A percentile compares a stretch with the other conserved stretches of the same genome.
phyloP scores from a whole-genome alignment of 2,797 vertebrate genomes.

The Lepilemur ruficaudatus region DNA sequence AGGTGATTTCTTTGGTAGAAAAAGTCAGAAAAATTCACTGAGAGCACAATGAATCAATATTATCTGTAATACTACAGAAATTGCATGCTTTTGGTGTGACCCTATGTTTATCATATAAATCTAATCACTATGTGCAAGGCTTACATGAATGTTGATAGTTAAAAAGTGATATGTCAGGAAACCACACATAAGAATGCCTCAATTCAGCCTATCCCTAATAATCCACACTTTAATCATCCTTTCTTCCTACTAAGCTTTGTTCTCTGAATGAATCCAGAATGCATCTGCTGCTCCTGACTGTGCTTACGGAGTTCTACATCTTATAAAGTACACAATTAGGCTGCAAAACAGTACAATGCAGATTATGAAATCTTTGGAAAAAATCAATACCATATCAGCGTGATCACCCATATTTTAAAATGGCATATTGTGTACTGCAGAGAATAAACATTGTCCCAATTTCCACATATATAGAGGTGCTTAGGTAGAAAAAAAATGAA shows the following conservation, averaged over 20 bases:
- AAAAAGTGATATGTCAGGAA: neutral
- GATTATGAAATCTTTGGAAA: constrained; percentile 32
- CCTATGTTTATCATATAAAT: neutral
- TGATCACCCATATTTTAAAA: neutral
- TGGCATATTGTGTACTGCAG: neutral
- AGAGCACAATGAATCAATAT: neutral
- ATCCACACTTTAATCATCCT: neutral
- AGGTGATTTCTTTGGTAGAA: neutral
- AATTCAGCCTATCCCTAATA: neutral
- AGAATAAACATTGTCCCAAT: neutral
- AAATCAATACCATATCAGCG: neutral
- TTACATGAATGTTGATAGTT: rapidly evolving
- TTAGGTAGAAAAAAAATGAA: neutral
- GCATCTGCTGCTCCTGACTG: neutral
- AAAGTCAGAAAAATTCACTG: neutral
- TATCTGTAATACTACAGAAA: neutral
- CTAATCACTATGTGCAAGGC: neutral
- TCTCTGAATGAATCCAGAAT: neutral
- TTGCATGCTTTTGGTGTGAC: rapidly evolving
- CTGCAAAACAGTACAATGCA: neutral
- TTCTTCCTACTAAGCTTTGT: neutral
- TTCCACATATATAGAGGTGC: neutral
- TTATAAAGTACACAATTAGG: neutral
- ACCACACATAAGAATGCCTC: neutral
- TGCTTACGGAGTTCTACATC: neutral